Percentiles rank a stretch among this genome's conserved stretches.
These are phyloP conservation scores for Hippocampus guttulatus DNA, from an alignment of 2,113 vertebrate genomes.

Conservation along the genomic window DNA sequence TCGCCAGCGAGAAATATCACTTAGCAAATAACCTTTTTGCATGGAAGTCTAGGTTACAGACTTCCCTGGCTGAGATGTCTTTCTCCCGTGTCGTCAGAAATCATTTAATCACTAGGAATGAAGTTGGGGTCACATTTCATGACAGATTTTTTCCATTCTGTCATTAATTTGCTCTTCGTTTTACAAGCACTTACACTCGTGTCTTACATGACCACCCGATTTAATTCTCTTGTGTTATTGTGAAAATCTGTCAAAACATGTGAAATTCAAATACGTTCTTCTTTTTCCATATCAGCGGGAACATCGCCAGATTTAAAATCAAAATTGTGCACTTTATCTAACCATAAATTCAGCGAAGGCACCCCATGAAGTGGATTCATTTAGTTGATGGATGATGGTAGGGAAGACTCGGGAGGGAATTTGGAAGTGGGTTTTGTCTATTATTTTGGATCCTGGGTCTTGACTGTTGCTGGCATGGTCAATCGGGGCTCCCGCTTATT, in stretches of 20 bases:
- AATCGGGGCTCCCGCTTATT: constrained; percentile 42
- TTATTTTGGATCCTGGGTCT: constrained; percentile 56
- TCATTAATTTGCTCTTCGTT: constrained; percentile 31
- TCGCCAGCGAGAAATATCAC: constrained; percentile 49
- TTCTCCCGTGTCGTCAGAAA: constrained; percentile 41
- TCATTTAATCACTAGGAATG: constrained; percentile 30
- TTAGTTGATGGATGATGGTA: constrained; percentile 60
- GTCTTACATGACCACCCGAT: constrained; percentile 9
- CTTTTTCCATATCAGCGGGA: background rate
- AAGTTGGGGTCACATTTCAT: constrained; percentile 39
- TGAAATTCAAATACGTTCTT: constrained; percentile 21
- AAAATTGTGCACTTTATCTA: constrained; percentile 25
- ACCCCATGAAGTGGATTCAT: constrained; percentile 50
- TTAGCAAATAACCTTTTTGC: constrained; percentile 54
- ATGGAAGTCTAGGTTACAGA: constrained; percentile 49
- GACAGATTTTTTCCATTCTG: constrained; percentile 36
- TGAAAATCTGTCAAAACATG: constrained; percentile 28
- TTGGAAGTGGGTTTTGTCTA: constrained; percentile 55
- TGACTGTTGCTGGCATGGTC: constrained; percentile 68
- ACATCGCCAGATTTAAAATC: constrained; percentile 32
- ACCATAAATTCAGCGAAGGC: constrained; percentile 40
- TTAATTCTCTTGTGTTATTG: constrained; percentile 20
- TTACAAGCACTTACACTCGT: constrained; percentile 16
- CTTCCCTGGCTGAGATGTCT: constrained; percentile 29
- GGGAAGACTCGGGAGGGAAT: constrained; percentile 50